Conservation (phyloP, 1,140 invertebrate species). For the Pseudomyrmex pallidus region DNA sequence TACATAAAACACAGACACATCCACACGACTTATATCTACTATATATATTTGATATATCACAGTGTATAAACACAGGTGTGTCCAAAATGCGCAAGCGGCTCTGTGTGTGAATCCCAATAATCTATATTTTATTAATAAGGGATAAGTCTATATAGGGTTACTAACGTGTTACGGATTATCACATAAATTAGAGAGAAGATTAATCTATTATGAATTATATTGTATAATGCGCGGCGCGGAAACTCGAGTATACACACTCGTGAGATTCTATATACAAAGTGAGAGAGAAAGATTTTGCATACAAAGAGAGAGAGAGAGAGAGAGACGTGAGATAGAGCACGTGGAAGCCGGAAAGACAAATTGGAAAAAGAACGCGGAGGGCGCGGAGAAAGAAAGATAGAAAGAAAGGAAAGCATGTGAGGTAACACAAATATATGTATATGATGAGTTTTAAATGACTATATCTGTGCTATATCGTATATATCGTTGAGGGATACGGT, state of each 20-base stretch:
- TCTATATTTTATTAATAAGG: conserved; percentile 83
- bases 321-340: not conserved
- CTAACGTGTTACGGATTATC: conserved; percentile 69
- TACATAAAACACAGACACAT: conserved; percentile 47
- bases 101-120: conserved; percentile 77
- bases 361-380: not conserved
- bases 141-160: conserved; percentile 73
- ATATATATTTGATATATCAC: conserved; percentile 83
- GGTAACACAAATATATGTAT: conserved; percentile 34
- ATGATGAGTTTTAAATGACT: conserved; percentile 55
- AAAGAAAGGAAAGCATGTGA: not conserved
- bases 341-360: too few species aligned
- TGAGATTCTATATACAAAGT: too few species aligned
- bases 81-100: conserved; percentile 78
- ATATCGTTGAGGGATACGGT: conserved; percentile 61
- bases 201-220: conserved; percentile 68
- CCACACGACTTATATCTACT: conserved; percentile 77
- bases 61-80: conserved; percentile 78
- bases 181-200: conserved; percentile 64
- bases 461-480: conserved; percentile 50
- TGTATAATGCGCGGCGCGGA: conserved; percentile 19
- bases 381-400: not conserved
- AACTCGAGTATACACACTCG: not conserved
- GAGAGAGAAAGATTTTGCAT: not conserved
- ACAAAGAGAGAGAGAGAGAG: conserved; percentile 8